Conservation (phyloP, 2,888 invertebrate genomes). For the Amiota mariae region DNA sequence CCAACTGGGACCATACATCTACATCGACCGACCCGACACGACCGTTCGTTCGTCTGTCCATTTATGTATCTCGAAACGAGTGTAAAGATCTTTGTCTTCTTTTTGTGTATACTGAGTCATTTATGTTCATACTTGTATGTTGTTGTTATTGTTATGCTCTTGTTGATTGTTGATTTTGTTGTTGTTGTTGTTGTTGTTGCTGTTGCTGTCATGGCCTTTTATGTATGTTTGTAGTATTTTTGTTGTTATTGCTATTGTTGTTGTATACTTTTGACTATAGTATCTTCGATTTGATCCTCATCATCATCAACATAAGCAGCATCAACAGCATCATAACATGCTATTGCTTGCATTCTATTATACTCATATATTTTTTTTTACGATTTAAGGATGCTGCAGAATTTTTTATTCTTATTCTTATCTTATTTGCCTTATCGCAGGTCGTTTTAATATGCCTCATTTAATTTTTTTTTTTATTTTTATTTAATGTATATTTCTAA, state of each 20-base stretch:
- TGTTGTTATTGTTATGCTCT: conserved; percentile 1
- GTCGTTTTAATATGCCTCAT: conserved; percentile 46
- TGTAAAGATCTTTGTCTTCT: conserved; percentile 48
- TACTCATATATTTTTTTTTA: conserved; percentile 29
- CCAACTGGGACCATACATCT: conserved; percentile 9
- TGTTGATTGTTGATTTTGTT: conserved; percentile 38
- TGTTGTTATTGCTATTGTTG: background rate
- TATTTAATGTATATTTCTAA: conserved; percentile 24
- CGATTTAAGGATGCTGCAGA: conserved; percentile 28
- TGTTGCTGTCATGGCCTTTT: conserved; percentile 29
- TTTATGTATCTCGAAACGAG: conserved; percentile 32
- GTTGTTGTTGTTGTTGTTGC: conserved; percentile 38
- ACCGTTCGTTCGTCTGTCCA: conserved; percentile 42
- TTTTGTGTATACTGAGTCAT: conserved; percentile 53
- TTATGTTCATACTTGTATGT: conserved; percentile 6
- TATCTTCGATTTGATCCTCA: conserved; percentile 42
- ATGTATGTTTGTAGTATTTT: conserved; percentile 13
- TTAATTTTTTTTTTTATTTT: conserved; percentile 26
- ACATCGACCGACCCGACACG: conserved; percentile 22
- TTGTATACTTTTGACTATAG: conserved; percentile 43
- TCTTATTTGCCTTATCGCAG: conserved; percentile 47
- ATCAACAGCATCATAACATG: conserved; percentile 34
- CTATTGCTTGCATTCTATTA: conserved; percentile 12
- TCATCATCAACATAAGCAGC: conserved; percentile 44
- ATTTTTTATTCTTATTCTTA: conserved; percentile 4